These are phyloP conservation scores for Tokudaia muenninki DNA, from an alignment of 2,797 vertebrate species.

Conservation along the genomic window DNA sequence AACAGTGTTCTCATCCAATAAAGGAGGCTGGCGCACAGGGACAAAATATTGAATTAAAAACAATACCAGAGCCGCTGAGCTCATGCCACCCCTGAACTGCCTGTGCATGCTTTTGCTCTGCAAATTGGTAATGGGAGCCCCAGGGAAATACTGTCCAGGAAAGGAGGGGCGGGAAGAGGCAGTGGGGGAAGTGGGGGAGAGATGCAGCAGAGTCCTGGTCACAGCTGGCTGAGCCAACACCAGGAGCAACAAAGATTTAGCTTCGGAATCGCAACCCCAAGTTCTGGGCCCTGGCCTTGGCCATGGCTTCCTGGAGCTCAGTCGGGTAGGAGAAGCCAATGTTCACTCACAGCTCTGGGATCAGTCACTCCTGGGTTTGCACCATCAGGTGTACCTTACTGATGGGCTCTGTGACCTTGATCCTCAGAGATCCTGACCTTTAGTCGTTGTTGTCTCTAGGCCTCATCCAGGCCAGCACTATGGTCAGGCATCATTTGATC, in stretches of 20 bases:
- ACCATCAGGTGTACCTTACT: background rate
- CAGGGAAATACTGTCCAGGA: slow-evolving; percentile 74
- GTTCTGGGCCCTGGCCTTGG: background rate
- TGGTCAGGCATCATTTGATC: background rate
- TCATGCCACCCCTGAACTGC: background rate
- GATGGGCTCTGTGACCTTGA: background rate
- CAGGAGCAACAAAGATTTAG: slow-evolving; percentile 27
- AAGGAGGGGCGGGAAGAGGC: background rate
- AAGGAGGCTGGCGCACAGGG: slow-evolving; percentile 79
- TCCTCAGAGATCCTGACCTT: background rate
- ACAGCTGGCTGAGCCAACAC: slow-evolving; percentile 42
- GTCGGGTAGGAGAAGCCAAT: background rate
- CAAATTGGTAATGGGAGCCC: slow-evolving; percentile 70
- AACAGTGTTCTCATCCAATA: slow-evolving; percentile 81
- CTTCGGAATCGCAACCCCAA: background rate
- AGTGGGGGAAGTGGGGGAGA: fast-evolving
- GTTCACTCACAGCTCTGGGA: background rate
- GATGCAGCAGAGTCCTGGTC: background rate
- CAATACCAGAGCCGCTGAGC: slow-evolving; percentile 73
- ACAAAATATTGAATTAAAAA: slow-evolving; percentile 85
- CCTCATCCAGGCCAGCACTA: background rate
- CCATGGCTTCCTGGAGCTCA: background rate
- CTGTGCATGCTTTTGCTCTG: slow-evolving; percentile 63
- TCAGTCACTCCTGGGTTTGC: background rate
- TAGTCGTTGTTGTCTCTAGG: background rate